Evolutionary conservation across 2,797 vertebrate genomes (phyloP).

Genomic region (Philypnodon macrostomus): DNA sequence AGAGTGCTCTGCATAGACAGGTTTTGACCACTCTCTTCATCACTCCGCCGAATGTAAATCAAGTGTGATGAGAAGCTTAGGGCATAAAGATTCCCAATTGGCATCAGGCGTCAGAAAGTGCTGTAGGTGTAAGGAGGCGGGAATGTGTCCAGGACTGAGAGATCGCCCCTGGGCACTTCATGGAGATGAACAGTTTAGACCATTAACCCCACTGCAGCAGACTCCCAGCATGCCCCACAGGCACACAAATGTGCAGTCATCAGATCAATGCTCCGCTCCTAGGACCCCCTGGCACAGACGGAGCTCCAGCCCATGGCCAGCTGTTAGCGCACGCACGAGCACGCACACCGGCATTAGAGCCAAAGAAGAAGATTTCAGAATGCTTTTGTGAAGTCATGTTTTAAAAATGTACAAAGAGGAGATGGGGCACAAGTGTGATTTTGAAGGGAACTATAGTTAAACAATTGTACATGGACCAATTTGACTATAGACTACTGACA

Average conservation of each 20-base stretch:
- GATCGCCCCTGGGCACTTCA: slow-evolving; percentile 43
- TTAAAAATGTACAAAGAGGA: too few species aligned
- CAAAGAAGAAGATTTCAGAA: slow-evolving; percentile 16
- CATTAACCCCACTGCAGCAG: slow-evolving; percentile 67
- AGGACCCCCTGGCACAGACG: slow-evolving; percentile 63
- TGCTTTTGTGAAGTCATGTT: background rate
- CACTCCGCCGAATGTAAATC: slow-evolving; percentile 64
- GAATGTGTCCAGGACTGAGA: slow-evolving; percentile 52
- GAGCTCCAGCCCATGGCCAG: slow-evolving; percentile 57
- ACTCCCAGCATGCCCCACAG: slow-evolving; percentile 57
- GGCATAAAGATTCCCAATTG: slow-evolving; percentile 67
- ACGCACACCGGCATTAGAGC: background rate
- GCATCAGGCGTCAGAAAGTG: slow-evolving; percentile 41
- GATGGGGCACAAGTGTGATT: too few species aligned
- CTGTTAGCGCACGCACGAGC: slow-evolving; percentile 34
- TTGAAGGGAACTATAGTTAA: too few species aligned
- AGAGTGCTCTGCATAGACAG: slow-evolving; percentile 46
- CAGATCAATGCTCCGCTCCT: slow-evolving; percentile 55
- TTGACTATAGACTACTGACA: too few species aligned
- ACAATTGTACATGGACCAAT: too few species aligned
- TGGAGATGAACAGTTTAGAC: slow-evolving; percentile 67
- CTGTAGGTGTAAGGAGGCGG: slow-evolving; percentile 62
- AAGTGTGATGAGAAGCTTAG: slow-evolving; percentile 60
- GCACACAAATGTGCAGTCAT: slow-evolving; percentile 62
- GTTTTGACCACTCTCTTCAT: slow-evolving; percentile 61